These are phyloP conservation scores for Rhipidura dahli DNA, from an alignment of 2,113 vertebrate species.

Conservation along the genomic window DNA sequence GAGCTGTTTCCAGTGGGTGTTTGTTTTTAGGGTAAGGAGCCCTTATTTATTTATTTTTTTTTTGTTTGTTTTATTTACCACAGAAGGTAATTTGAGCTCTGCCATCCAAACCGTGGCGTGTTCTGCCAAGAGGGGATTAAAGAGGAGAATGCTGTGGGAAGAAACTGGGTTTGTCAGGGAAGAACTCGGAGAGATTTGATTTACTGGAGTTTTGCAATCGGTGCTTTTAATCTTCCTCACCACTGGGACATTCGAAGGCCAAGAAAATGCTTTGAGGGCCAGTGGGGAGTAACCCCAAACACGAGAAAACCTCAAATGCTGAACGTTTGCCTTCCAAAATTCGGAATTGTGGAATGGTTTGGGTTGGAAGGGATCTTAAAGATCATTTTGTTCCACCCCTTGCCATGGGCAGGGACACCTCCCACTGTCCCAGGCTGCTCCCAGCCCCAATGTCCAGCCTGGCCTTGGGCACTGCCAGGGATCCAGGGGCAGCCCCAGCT, in stretches of 20 bases:
- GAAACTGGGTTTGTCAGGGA: conserved; percentile 67
- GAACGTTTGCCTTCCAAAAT: neutral
- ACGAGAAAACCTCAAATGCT: neutral
- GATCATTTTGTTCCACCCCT: neutral
- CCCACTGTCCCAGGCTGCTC: rapidly evolving
- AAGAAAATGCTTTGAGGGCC: neutral
- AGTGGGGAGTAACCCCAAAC: neutral
- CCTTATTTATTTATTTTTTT: conserved; percentile 54
- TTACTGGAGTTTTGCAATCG: conserved; percentile 67
- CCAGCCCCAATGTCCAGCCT: rapidly evolving
- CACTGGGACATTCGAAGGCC: conserved; percentile 13
- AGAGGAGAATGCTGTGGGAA: conserved; percentile 60
- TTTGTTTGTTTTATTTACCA: conserved; percentile 72
- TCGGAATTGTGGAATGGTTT: neutral
- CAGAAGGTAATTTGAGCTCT: conserved; percentile 71
- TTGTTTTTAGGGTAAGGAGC: conserved; percentile 70
- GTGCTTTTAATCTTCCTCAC: conserved; percentile 63
- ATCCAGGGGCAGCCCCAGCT: neutral
- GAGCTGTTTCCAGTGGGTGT: conserved; percentile 41
- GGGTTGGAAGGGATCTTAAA: neutral
- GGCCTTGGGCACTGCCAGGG: neutral
- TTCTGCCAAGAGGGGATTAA: conserved; percentile 78
- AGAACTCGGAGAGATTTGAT: conserved; percentile 39
- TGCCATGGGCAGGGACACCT: neutral
- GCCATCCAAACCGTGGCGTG: conserved; percentile 58